These are phyloP conservation scores for Drosophila prostipennis DNA, from an alignment of 2,888 invertebrate species.

Conservation along the genomic window DNA sequence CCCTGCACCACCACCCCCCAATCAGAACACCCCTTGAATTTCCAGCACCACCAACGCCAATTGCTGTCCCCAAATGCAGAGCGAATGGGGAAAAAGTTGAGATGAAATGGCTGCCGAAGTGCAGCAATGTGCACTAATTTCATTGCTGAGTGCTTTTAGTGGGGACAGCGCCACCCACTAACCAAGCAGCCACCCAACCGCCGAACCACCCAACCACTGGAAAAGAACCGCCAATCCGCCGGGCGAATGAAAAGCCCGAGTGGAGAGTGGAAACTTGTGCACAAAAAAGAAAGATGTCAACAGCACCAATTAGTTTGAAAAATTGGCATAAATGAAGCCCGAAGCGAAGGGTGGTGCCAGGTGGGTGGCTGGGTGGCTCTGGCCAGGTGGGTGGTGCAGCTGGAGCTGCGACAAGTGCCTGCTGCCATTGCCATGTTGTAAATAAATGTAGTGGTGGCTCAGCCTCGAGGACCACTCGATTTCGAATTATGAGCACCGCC, in stretches of 20 bases:
- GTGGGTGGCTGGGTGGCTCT: not conserved
- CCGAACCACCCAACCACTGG: not conserved
- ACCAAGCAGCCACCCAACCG: not conserved
- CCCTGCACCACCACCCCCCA: not conserved
- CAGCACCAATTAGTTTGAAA: conserved; percentile 83
- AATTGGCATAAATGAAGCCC: conserved; percentile 81
- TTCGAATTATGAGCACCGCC: conserved; percentile 62
- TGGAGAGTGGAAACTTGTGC: conserved; percentile 45
- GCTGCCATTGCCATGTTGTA: conserved; percentile 36
- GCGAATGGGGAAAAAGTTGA: conserved; percentile 9
- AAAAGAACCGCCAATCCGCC: conserved; percentile 10
- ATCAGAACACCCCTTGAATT: not conserved
- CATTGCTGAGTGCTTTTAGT: conserved; percentile 78
- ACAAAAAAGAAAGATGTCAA: conserved; percentile 79
- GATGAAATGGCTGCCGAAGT: conserved; percentile 45
- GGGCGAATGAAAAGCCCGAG: conserved; percentile 11
- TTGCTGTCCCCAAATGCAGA: conserved; percentile 10
- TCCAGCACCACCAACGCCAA: conserved; percentile 2
- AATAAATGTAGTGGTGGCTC: conserved; percentile 42
- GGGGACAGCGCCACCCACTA: conserved; percentile 26
- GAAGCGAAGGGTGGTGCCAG: conserved; percentile 38
- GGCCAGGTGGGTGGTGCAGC: not conserved
- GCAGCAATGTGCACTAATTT: conserved; percentile 76
- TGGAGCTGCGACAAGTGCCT: conserved; percentile 25
- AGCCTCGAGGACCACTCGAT: conserved; percentile 59